A percentile compares a stretch with the other conserved stretches of the same genome.
Conservation (phyloP, 2,888 invertebrate genomes). For the Sphecodes monilicornis region DNA sequence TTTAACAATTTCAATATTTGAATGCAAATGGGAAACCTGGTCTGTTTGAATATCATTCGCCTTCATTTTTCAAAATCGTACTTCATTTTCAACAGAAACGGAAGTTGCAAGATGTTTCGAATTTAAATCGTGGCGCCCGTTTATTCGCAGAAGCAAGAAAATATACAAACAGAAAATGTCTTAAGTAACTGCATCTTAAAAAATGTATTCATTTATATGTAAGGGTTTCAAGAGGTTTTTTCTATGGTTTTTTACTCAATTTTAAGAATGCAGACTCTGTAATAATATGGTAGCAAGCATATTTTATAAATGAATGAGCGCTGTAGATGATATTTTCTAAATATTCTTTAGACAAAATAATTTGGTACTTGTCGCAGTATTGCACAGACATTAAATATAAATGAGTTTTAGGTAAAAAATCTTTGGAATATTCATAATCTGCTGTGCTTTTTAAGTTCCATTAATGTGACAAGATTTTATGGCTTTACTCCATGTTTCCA, state of each 20-base stretch:
- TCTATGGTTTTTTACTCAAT: not conserved
- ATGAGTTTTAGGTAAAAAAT: too few species aligned
- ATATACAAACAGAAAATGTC: not conserved
- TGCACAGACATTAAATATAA: too few species aligned
- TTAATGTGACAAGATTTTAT: too few species aligned
- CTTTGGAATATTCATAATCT: too few species aligned
- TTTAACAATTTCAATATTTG: not conserved
- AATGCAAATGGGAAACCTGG: not conserved
- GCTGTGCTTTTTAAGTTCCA: too few species aligned
- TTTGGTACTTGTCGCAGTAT: too few species aligned
- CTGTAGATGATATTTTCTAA: too few species aligned
- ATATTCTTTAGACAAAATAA: too few species aligned
- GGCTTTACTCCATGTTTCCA: too few species aligned
- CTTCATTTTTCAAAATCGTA: not conserved
- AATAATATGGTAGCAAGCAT: too few species aligned
- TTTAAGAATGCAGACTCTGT: too few species aligned
- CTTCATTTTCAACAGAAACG: not conserved
- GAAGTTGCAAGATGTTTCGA: not conserved
- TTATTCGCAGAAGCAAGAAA: not conserved
- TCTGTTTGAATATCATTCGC: not conserved
- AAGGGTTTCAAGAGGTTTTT: not conserved
- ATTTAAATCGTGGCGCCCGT: not conserved
- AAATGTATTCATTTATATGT: not conserved
- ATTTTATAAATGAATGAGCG: too few species aligned
- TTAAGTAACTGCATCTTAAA: not conserved